Base-by-base conservation (phyloP, 2,888 invertebrate genomes). In the Leptarthrus brevirostris region DNA sequence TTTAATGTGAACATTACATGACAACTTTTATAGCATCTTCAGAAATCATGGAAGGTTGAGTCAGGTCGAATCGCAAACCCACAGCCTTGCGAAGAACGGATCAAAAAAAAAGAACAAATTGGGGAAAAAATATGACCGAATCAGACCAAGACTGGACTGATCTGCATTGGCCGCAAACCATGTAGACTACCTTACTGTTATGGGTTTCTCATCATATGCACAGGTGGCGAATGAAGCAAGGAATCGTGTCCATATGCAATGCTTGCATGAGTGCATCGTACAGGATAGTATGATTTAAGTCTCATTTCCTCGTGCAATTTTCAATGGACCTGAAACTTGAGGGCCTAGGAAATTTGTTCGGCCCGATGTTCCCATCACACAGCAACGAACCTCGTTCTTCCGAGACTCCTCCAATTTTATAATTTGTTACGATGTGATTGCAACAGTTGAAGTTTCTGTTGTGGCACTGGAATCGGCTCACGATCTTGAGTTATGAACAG, bases 341-440 rank as follows among this genome's bases (percentile, higher is more conserved):
- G 24, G 40, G 36, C 40, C 64, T 64, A 64, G 64, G 44, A 69
- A 69, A 69, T 69, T 69, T 69, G 69, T 69, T 69, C 24, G 30
- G 49, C 1, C 12, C 26, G 30, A 1, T 49, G 69, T 52, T 69
- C 69, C 69, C 69, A 52, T 52, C 69, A 52, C 52, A 18, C 6
- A 18, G 30, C 18, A 34, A 16, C 40, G 44, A 12, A 36, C 24
- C n/a, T n/a, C 16, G 30, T 26, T 40, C 40, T 40, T 12, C 36
- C 56, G 26, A 36, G 30, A 58, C 56, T 58, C 47, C 56, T 58
- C 56, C 72, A 72, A 72, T 72, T 72, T 56, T 24, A 44, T 72
- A 72, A 72, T 72, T 72, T 72, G 72, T 72, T 72, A 40, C 56
- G 56, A 72, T 72, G 72, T 72, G 72, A 72, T 72, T 72, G 72